Base-by-base conservation (phyloP, 1,140 invertebrate genomes). In the Pogonognathellus flavescens region DNA sequence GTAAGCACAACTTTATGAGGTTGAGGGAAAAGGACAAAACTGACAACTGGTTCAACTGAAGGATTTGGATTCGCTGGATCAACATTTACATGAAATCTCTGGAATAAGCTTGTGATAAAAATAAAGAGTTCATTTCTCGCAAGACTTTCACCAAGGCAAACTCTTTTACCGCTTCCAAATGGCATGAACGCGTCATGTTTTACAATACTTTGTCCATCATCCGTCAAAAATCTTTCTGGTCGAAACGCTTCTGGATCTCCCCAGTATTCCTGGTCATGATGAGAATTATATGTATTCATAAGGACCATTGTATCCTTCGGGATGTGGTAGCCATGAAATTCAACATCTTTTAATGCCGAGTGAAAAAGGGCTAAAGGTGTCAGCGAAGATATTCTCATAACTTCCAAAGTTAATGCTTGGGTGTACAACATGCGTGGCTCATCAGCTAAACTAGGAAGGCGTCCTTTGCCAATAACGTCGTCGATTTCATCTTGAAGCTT, bases 251-350 rank as follows among this genome's bases (percentile, higher is more conserved):
- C 55, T 8, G 85, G 85, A n/a, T 84, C 62, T 25, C 50, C 82
- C 62, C 66, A 86, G 25, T 80, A 22, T 13, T 84, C 18, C 6
- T 59, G 20, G 31, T 82, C 53, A 18, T 72, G 31, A 59, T 86
- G 85, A 25, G 60, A 41, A 9, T 18, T 72, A 50, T 86, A 86
- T 5, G 60, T 18, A 57, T 86, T 86, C 9, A 90, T 89, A 0
- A 92, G 84, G 13, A 92, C 87, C 3, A 90, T 87, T 14, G 91
- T 87, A 53, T 89, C 90, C 83, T 89, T 89, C 11, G 91, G 91
- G 53, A 92, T 90, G 5, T 82, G 41, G 83, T 89, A 91, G 2
- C 90, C 90, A 10, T 86, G 62, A 18, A 91, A 81, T 22, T 85
- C 85, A 9, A 89, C 86, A 70, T 90, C 89, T 18, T 62, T 57